phyloP scores from a whole-genome alignment of 2,888 invertebrate species.

The Perithous albicinctus region DNA sequence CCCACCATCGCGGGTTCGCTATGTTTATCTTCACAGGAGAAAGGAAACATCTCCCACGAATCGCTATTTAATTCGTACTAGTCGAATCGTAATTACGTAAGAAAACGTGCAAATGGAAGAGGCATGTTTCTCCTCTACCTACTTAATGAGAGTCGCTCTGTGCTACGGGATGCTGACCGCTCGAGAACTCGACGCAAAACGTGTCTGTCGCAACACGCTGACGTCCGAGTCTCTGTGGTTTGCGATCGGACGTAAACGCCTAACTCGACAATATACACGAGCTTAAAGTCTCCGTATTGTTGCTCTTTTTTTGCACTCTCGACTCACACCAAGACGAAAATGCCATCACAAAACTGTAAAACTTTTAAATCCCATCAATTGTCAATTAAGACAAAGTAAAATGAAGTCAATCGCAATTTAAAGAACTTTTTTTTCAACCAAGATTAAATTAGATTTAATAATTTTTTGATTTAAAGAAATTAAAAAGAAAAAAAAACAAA shows the following conservation, averaged over 20 bases:
- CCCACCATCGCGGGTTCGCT: no score
- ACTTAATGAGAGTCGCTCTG: slow-evolving; percentile 24
- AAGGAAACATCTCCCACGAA: slow-evolving; percentile 59
- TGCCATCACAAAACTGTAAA: neutral
- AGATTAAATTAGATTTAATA: no score
- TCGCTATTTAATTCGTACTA: slow-evolving; percentile 66
- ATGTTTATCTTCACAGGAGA: slow-evolving; percentile 54
- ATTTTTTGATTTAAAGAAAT: no score
- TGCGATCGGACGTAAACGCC: neutral
- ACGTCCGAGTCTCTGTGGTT: slow-evolving; percentile 10
- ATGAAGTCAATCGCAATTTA: no score
- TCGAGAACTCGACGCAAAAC: neutral
- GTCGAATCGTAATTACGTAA: slow-evolving; percentile 63
- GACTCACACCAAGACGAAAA: neutral
- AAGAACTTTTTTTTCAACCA: no score
- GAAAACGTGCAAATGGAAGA: slow-evolving; percentile 61
- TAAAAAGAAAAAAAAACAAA: no score
- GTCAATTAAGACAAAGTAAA: no score
- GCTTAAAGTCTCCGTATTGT: neutral
- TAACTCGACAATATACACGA: slow-evolving; percentile 4
- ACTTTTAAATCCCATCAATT: neutral
- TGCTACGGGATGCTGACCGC: slow-evolving; percentile 9
- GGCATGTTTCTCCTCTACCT: slow-evolving; percentile 23
- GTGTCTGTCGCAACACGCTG: slow-evolving; percentile 21
- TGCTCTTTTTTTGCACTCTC: neutral